Percentiles rank a stretch among this genome's conserved stretches.
Conservation (phyloP, 2,888 invertebrate species). For the Orthosia gracilis region DNA sequence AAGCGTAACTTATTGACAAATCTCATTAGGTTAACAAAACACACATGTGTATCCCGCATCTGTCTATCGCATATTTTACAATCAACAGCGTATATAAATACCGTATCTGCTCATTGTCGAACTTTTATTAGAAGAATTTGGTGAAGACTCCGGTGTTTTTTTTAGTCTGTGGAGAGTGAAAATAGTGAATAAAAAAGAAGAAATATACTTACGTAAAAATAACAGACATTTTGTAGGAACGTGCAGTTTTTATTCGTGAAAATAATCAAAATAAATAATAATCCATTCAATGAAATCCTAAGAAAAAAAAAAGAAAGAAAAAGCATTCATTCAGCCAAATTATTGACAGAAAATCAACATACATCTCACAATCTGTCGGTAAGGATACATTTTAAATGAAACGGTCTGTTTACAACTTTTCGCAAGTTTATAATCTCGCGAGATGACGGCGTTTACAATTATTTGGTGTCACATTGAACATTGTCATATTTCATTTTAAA, state of each 20-base stretch:
- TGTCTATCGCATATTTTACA: conserved; percentile 83
- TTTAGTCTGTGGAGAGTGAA: conserved; percentile 70
- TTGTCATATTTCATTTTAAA: not conserved
- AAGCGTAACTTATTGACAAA: conserved; percentile 88
- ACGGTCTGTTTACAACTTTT: not conserved
- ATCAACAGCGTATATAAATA: conserved; percentile 80
- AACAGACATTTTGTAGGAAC: not conserved
- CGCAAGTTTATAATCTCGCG: not conserved
- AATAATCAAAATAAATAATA: not conserved
- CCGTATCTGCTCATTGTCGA: conserved; percentile 73
- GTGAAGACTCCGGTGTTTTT: conserved; percentile 77
- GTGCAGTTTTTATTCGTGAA: not conserved
- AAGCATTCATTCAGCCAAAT: too few species aligned
- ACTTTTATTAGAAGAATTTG: conserved; percentile 75
- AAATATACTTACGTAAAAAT: not conserved
- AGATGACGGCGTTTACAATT: not conserved
- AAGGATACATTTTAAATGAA: not conserved
- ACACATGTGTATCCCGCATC: conserved; percentile 87
- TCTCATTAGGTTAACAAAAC: conserved; percentile 89
- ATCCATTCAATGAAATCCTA: not conserved
- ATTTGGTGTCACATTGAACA: not conserved
- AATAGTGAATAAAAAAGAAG: conserved; percentile 22
- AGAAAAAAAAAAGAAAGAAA: too few species aligned
- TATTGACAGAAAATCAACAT: not conserved
- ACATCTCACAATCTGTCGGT: not conserved